Conservation (phyloP, 1,140 invertebrate genomes). For the Habropoda laboriosa region DNA sequence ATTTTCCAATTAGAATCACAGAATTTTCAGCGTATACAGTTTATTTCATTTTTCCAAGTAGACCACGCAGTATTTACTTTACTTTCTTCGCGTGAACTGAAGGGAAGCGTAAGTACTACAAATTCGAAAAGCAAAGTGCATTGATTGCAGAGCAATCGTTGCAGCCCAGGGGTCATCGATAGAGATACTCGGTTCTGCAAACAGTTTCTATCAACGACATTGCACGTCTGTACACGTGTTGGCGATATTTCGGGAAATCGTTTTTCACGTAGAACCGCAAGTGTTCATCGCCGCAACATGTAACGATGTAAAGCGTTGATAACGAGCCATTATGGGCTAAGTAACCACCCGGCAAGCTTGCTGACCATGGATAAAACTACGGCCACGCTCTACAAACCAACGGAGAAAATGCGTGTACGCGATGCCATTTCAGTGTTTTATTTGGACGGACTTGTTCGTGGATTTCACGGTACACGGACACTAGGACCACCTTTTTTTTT, state of each 20-base stretch:
- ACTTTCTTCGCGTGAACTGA: too few species aligned
- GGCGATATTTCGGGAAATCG: background rate
- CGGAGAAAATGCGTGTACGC: slow-evolving; percentile 54
- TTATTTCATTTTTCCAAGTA: too few species aligned
- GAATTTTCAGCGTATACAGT: too few species aligned
- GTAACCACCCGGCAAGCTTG: background rate
- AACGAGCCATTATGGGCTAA: slow-evolving; percentile 18
- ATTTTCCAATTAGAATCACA: too few species aligned
- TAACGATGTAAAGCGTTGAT: slow-evolving; percentile 8
- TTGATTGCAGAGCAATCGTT: background rate
- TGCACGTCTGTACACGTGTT: background rate
- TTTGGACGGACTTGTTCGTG: background rate
- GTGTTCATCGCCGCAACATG: background rate
- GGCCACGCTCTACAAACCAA: slow-evolving; percentile 73
- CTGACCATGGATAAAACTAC: slow-evolving; percentile 66
- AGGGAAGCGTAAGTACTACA: too few species aligned
- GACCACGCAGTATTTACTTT: too few species aligned
- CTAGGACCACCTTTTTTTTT: background rate
- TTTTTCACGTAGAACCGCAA: background rate
- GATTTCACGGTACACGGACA: background rate
- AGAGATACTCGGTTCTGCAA: background rate
- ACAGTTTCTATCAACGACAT: background rate
- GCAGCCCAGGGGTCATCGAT: too few species aligned
- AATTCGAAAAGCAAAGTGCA: background rate
- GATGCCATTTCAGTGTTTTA: slow-evolving; percentile 13